These are phyloP conservation scores for Cyanoramphus novaezelandiae DNA, from an alignment of 2,113 vertebrate species.

Conservation along the genomic window DNA sequence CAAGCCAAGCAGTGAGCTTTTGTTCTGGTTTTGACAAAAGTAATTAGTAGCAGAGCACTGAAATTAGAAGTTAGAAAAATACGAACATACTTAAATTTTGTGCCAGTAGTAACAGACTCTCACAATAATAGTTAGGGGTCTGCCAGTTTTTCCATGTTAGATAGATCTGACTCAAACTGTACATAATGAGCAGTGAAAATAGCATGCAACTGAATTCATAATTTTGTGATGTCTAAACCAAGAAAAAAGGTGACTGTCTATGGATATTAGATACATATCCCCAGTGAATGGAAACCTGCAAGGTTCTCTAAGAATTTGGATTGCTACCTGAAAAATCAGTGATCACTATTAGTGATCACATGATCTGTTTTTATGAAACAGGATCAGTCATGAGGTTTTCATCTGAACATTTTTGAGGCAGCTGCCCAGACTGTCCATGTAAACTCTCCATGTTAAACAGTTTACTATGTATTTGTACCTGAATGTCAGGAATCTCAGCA, in stretches of 20 bases:
- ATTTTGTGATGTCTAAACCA: not conserved
- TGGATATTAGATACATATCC: not conserved
- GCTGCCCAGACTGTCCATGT: not conserved
- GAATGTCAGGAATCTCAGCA: not conserved
- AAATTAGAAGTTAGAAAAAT: constrained; percentile 61
- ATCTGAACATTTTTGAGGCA: not conserved
- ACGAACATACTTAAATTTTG: constrained; percentile 31
- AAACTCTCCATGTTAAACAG: not conserved
- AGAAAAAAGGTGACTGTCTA: not conserved
- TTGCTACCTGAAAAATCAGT: not conserved
- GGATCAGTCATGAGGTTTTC: not conserved
- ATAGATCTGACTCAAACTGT: not conserved
- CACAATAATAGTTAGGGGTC: constrained; percentile 17
- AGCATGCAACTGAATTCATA: not conserved
- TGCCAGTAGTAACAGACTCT: constrained; percentile 24
- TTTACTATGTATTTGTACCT: not conserved
- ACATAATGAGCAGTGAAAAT: constrained; percentile 3
- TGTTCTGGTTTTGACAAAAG: constrained; percentile 60
- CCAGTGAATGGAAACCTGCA: not conserved
- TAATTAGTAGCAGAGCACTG: constrained; percentile 66
- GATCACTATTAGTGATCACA: not conserved
- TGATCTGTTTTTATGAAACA: not conserved
- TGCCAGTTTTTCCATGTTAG: constrained; percentile 53
- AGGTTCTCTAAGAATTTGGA: not conserved
- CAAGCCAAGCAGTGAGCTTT: constrained; percentile 52